Percentiles rank a stretch among this genome's conserved stretches.
Evolutionary conservation across 1,140 invertebrate genomes (phyloP).

Genomic region (Tetranychus urticae): DNA sequence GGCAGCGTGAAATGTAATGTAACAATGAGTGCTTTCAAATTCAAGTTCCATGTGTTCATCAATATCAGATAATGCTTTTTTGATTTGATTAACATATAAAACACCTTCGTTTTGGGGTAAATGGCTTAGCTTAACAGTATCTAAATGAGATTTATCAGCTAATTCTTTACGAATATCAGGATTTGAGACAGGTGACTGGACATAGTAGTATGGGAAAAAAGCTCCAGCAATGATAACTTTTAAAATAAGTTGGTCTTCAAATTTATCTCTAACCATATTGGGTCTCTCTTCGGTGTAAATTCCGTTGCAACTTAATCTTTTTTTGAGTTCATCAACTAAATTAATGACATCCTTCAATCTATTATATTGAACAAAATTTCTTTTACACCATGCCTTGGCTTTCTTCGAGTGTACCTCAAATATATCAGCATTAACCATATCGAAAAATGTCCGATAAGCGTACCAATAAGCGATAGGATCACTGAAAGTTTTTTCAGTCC

Average conservation of each 20-base stretch:
- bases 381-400: conserved; percentile 34
- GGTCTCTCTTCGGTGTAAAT: conserved; percentile 10
- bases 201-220: conserved; percentile 78
- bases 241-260: conserved; percentile 11
- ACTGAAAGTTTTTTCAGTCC: conserved; percentile 53
- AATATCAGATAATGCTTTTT: conserved; percentile 19
- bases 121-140: conserved; percentile 37
- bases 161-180: conserved; percentile 32
- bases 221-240: conserved; percentile 47
- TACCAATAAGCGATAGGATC: conserved; percentile 59
- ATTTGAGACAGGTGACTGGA: conserved; percentile 33
- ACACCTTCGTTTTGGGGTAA: conserved; percentile 38
- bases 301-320: conserved; percentile 27
- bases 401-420: not conserved
- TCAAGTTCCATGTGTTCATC: conserved; percentile 16
- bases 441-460: conserved; percentile 32
- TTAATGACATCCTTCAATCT: conserved; percentile 42
- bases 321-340: conserved; percentile 39
- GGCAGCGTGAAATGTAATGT: conserved; percentile 3
- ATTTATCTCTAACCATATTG: not conserved
- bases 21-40: conserved; percentile 22
- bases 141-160: conserved; percentile 41
- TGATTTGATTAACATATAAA: conserved; percentile 32
- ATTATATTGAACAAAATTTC: conserved; percentile 43
- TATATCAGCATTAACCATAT: not conserved